Conservation (phyloP, 2,113 vertebrate genomes). For the Mobula hypostoma region DNA sequence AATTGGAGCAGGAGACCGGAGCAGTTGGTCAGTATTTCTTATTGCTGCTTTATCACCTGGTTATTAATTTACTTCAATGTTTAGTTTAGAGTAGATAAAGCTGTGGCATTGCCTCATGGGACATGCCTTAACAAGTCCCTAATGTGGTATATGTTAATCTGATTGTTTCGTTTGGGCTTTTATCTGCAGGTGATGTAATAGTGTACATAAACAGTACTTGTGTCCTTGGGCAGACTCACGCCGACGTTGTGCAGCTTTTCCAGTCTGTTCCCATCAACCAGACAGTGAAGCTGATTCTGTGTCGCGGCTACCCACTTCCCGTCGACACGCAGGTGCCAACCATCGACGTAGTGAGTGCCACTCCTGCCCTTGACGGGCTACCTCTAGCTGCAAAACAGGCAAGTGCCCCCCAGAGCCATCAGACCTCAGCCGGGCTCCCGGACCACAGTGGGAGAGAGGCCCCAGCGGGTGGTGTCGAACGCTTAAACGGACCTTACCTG, state of each 20-base stretch:
- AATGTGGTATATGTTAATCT: neutral
- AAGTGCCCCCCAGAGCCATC: constrained; percentile 62
- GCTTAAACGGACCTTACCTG: constrained; percentile 57
- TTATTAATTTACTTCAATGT: neutral
- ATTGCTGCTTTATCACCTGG: neutral
- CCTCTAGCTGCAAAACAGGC: constrained; percentile 53
- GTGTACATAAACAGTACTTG: constrained; percentile 87
- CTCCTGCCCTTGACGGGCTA: constrained; percentile 67
- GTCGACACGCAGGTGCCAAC: constrained; percentile 73
- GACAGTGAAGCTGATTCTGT: constrained; percentile 87
- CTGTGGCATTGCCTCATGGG: neutral
- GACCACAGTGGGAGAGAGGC: constrained; percentile 65
- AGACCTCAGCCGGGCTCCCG: constrained; percentile 51
- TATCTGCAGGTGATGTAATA: constrained; percentile 81
- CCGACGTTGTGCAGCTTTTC: constrained; percentile 98
- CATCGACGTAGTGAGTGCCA: constrained; percentile 60
- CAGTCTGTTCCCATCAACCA: constrained; percentile 86
- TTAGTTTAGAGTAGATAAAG: neutral
- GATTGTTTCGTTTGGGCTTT: constrained; percentile 38
- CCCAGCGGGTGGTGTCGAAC: constrained; percentile 57
- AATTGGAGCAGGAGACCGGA: too few relatives aligned
- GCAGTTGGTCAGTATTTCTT: neutral
- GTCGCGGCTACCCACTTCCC: constrained; percentile 91
- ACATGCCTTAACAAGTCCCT: neutral
- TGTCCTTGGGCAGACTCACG: constrained; percentile 92